Evolutionary conservation across 2,797 vertebrate genomes (phyloP), one percentile per base, ranked within the genome.

Genomic region (Setipinna tenuifilis): DNA sequence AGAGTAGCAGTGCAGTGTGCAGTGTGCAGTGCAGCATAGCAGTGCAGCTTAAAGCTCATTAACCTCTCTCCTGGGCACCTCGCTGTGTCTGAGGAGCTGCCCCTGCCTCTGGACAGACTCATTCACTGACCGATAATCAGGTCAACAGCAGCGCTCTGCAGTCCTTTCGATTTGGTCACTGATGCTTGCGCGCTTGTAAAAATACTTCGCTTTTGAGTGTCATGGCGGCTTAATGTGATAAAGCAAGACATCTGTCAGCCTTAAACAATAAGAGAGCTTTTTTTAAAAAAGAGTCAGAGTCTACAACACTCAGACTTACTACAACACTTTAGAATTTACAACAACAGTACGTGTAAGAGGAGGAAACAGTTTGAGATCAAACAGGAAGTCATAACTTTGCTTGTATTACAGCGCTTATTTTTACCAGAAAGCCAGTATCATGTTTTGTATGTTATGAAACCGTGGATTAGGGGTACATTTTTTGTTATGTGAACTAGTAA

Each of bases 31-130:
- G 91, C 93, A 92, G 91, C 93, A 93, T 93, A 93, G 94, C 94
- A 90, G 88, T 91, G 94, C 93, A 94, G 95, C 94, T 95, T 95
- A 96, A 95, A 93, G 95, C 95, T 96, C 95, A 96, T 96, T 96
- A 96, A 93, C 90, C 93, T 95, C 50, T 54, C 50, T 54, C 90
- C 81, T 89, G 83, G 94, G 95, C 95, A 95, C 95, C 95, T 96
- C 85, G 93, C 95, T 94, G 95, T 93, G 95, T 95, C 95, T 93
- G 95, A 95, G 95, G 94, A 92, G 89, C 90, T 41, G 35, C 35
- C 35, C 5, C 94, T 93, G 94, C 94, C 93, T 94, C 93, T 94
- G 86, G 88, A 92, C 25, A 94, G 94, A 94, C 93, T 94, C 94
- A 91, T 95, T 94, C 93, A 95, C 93, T 85, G 87, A 91, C 92